Evolutionary conservation across 2,113 vertebrate species (phyloP), one percentile per base, ranked within the genome.

Genomic region (Orthonyx spaldingii): DNA sequence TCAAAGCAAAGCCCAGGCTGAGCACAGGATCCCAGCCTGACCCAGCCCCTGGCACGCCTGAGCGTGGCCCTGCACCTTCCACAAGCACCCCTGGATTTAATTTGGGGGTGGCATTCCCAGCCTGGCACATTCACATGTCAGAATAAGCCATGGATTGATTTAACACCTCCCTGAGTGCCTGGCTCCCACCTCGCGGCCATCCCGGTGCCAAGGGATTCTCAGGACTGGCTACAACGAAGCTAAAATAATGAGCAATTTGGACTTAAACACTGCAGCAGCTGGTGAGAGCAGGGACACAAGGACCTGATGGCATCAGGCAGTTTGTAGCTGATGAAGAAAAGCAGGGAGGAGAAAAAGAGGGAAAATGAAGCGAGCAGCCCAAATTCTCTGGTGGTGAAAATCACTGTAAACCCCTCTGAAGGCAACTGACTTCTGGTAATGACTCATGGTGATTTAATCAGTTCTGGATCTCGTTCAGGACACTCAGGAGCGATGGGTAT

Each of bases 111-210:
- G 72, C 56, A 46, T 19, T 91, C 39, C 12, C 93, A 89, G 80
- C 7, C 84, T 89, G 89, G 42, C 76, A 77, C 10, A 1, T 22
- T 68, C 33, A 19, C 52, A 9, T 2, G 11, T 42, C 30, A 50
- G 32, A 90, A 63, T 16, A 47, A 78, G 41, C 71, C 79, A 69
- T 9, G 59, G 30, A n/a, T n/a, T n/a, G n/a, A 18, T 64, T 87
- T 61, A 63, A 82, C 84, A 91, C 18, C 71, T 69, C 60, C 57
- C 61, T 60, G 79, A 37, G 72, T 86, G 87, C 81, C 56, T 78
- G 79, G 75, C 76, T 80, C 55, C 82, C 83, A 57, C 78, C 88
- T 50, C 9, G 2, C 65, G 75, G 32, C 8, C 87, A 32, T 23
- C 56, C 50, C 76, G 88, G 55, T 27, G n/a, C n/a, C n/a, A n/a